Conservation (phyloP, 1,140 invertebrate species). For the Drosophila pallidifrons region DNA sequence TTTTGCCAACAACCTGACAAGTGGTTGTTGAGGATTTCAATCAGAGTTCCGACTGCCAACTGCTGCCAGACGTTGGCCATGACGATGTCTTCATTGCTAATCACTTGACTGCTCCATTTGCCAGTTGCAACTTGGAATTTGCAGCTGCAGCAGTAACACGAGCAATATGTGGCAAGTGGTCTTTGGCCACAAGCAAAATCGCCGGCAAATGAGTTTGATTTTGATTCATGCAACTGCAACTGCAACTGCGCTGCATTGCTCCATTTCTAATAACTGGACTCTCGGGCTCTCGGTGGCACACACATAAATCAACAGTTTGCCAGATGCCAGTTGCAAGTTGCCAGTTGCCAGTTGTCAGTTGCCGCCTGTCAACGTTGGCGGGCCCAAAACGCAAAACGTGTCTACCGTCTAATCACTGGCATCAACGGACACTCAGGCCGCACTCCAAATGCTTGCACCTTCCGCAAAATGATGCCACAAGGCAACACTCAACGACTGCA, state of each 20-base stretch:
- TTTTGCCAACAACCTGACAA: slow-evolving; percentile 37
- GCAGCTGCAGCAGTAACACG: neutral
- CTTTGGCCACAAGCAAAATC: slow-evolving; percentile 23
- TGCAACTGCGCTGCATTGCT: slow-evolving; percentile 47
- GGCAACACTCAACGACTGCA: neutral
- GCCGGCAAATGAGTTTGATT: slow-evolving; percentile 73
- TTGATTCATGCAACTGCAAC: slow-evolving; percentile 78
- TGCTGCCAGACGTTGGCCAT: neutral
- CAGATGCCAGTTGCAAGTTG: slow-evolving; percentile 17
- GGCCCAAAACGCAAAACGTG: slow-evolving; percentile 64
- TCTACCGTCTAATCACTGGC: slow-evolving; percentile 68
- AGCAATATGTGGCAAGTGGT: slow-evolving; percentile 8
- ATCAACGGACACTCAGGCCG: slow-evolving; percentile 54
- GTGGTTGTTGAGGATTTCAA: slow-evolving; percentile 63
- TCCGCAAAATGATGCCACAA: slow-evolving; percentile 25
- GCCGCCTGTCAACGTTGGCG: slow-evolving; percentile 71
- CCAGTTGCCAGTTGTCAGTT: slow-evolving; percentile 23
- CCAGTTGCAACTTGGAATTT: slow-evolving; percentile 5
- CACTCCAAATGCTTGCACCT: slow-evolving; percentile 20
- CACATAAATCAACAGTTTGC: slow-evolving; percentile 62
- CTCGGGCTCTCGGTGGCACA: slow-evolving; percentile 23
- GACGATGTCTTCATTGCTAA: slow-evolving; percentile 68
- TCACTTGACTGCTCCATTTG: slow-evolving; percentile 70
- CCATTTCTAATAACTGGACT: slow-evolving; percentile 72
- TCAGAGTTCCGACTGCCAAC: slow-evolving; percentile 36